Base-by-base conservation (phyloP, 1,140 invertebrate species). In the Atopsyche davidsoni region DNA sequence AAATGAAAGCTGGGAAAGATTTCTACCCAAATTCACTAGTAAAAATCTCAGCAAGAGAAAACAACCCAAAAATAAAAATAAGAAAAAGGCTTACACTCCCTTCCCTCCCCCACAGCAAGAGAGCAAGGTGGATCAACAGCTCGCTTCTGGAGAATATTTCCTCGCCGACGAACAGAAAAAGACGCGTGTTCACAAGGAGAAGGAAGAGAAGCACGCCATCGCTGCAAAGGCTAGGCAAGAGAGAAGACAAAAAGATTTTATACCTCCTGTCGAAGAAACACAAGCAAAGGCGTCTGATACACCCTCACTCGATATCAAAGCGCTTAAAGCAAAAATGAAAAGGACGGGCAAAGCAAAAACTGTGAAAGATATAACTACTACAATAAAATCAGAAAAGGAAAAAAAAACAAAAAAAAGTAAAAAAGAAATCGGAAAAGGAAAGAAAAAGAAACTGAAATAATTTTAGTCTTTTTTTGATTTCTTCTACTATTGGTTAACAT, bases 91-190 rank as follows among this genome's bases (percentile, higher is more conserved):
- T 11, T 99, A 99, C 63, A 98, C 94, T 51, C 96, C 96, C 21
- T 99, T 99, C 79, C 97, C 97, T 52, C 96, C 96, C 9, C 77
- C 88, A 4, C 93, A 92, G 65, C 76, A 81, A 31, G 89, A 97
- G 64, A 92, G 90, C 64, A 97, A 97, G 71, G 74, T 98, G 62
- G 97, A 99, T 68, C 88, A 91, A 65, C 77, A 95, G 69, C 69
- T 99, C 59, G 92, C 88, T n/a, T 81, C 85, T 48, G 96, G 96
- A 45, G 95, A 99, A 76, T 99, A 93, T 69, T 98, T 98, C 79
- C 76, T 97, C 14, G 92, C 87, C 62, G 82, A 89, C 61, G 79
- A 86, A 40, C 85, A 96, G 53, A 87, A 82, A 63, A 81, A 78
- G 55, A 79, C 78, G 2, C 85, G 83, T 62, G 79, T 77, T 53